Evolutionary conservation across 2,888 invertebrate genomes (phyloP), one percentile per base, ranked within the genome.

Genomic region (Hecatera dysodea): DNA sequence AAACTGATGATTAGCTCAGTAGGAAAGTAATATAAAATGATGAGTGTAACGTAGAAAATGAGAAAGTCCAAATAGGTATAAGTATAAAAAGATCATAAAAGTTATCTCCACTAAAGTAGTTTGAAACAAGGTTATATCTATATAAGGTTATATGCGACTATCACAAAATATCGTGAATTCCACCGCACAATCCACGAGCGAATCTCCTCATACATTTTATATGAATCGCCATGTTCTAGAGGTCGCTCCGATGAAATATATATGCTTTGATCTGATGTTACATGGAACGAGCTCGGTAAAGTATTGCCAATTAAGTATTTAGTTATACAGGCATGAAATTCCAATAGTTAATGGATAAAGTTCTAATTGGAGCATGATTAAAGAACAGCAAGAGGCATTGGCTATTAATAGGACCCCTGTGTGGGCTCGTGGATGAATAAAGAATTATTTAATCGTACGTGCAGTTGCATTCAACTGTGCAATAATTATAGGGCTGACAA

Each of bases 151-250:
- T n/a, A n/a, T n/a, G n/a, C n/a, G n/a, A n/a, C n/a, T n/a, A 60
- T 19, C 39, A 50, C 50, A 46, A 33, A 65, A 65, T 62, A 67
- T 61, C 17, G 22, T 19, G 63, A 61, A 65, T 75, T 48, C 56
- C 17, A 57, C 27, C 70, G 63, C 75, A 59, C 17, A 62, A 69
- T 39, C 56, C 53, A 27, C 44, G 12, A n/a, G n/a, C 50, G 36
- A 71, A 70, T 55, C 48, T 36, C 24, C 77, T 81, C 81, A 76
- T 78, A 71, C 81, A 78, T 81, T 67, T 76, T 81, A 67, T 67
- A 78, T 78, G 78, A 64, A 64, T 29, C 22, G 15, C 52, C 46
- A 36, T 39, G 48, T 52, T 52, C 50, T 44, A 36, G 70, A 50
- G 52, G 55, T 60, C 29, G 46, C 27, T 42, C 5, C 60, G 15